Evolutionary conservation across 2,888 invertebrate genomes (phyloP), one percentile per base, ranked within the genome.

Genomic region (Mechanitis messenoides): DNA sequence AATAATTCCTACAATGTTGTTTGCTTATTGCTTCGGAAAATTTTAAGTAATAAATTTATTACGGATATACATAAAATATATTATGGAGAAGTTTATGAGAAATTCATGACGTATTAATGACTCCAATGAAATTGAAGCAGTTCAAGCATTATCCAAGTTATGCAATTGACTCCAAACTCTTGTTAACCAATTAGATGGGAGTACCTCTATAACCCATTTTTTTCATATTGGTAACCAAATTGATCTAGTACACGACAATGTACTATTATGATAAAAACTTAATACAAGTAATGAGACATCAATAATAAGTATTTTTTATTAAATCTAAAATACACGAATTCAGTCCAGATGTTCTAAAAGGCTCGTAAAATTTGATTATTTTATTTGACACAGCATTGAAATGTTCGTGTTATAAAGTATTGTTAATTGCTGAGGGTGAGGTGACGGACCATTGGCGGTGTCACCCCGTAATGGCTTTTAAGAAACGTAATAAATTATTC

Each of bases 401-500:
- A 50, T 50, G 58, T 55, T 55, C 53, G 66, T 66, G 60, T 69
- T 71, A 75, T 80, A 73, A 78, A 83, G 81, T 83, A 82, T 83
- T 83, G 87, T 85, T 88, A 87, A 88, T 89, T 88, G 87, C 74
- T 72, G 76, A 69, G 75, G 76, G 75, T 74, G 71, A 71, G 74
- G 77, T 76, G 81, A 75, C 80, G 83, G 80, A 73, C 79, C 85
- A 85, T 85, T 80, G 88, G 83, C 80, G 80, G 78, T 84, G 87
- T 85, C 84, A 87, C 80, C 76, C 75, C 68, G 85, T 87, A 89
- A 89, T 89, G 85, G 89, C 86, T 90, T 90, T 89, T 86, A 88
- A 89, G 89, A 89, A 90, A 87, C 79, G 87, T 81, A 83, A 89
- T 89, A 89, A 90, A 90, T 90, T 86, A 90, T 87, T 88, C 84